Conservation (phyloP, 1,140 invertebrate genomes). For the Oryzaephilus surinamensis region DNA sequence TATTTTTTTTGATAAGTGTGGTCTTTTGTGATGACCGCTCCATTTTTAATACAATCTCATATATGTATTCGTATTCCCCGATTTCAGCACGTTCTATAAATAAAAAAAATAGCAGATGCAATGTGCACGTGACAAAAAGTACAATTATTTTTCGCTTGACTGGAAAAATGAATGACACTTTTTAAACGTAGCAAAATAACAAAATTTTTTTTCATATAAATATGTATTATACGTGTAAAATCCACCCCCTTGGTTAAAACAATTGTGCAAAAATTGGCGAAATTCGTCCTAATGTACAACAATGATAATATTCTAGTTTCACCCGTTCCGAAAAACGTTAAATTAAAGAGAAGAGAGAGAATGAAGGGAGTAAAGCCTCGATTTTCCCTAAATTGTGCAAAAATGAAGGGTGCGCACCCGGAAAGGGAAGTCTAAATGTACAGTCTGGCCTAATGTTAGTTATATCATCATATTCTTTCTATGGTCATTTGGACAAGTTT, state of each 20-base stretch:
- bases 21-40: slow-evolving; percentile 4
- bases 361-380: slow-evolving; percentile 8
- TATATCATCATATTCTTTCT: slow-evolving; percentile 9
- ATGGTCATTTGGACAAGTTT: not conserved
- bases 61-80: slow-evolving; percentile 6
- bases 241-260: not conserved
- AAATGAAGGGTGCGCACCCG: slow-evolving; percentile 16
- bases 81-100: no score
- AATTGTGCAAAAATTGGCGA: not conserved
- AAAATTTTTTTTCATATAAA: not conserved
- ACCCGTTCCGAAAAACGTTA: slow-evolving; percentile 9
- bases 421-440: slow-evolving; percentile 16
- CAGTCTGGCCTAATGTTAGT: slow-evolving; percentile 19
- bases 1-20: slow-evolving; percentile 6
- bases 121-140: slow-evolving; percentile 16
- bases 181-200: not conserved
- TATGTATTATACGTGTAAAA: not conserved
- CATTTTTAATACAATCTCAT: slow-evolving; percentile 13
- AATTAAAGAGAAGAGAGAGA: slow-evolving; percentile 2
- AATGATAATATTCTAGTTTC: not conserved
- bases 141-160: slow-evolving; percentile 7
- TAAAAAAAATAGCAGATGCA: slow-evolving; percentile 14
- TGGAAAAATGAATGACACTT: slow-evolving; percentile 15
- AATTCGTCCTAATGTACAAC: not conserved
- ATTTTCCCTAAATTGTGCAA: slow-evolving; percentile 19